These are phyloP conservation scores for Drosophila mauritiana DNA, from an alignment of 1,140 invertebrate species.

Conservation along the genomic window DNA sequence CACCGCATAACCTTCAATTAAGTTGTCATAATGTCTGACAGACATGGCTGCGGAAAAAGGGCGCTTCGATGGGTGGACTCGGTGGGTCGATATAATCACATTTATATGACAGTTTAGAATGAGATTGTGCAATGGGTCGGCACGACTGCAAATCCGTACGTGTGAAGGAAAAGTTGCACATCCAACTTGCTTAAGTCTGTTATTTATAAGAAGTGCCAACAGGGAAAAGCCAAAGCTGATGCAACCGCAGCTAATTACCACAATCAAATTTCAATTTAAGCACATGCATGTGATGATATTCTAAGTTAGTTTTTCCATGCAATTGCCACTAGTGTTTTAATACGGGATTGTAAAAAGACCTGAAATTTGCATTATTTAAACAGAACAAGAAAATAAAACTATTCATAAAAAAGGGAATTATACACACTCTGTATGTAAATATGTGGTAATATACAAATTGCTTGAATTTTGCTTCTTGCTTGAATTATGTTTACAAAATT, in stretches of 20 bases:
- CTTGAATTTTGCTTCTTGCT: no score
- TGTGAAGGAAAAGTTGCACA: conserved; percentile 18
- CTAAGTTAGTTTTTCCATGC: neutral
- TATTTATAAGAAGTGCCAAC: conserved; percentile 31
- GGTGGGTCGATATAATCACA: conserved; percentile 39
- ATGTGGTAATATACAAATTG: no score
- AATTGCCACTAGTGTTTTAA: no score
- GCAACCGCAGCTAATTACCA: conserved; percentile 20
- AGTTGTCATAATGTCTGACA: conserved; percentile 53
- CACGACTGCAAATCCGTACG: conserved; percentile 10
- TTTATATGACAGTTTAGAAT: conserved; percentile 42
- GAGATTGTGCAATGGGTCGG: conserved; percentile 37
- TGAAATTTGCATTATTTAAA: no score
- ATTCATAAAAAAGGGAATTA: no score
- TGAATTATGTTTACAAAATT: no score
- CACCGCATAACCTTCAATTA: conserved; percentile 64
- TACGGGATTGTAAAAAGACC: no score
- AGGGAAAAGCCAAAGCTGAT: neutral
- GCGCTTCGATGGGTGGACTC: neutral
- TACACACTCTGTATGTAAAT: no score
- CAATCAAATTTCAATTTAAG: conserved; percentile 21
- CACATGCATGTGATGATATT: conserved; percentile 2
- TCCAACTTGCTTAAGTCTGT: conserved; percentile 19
- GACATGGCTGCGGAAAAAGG: conserved; percentile 8
- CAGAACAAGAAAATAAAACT: no score